A percentile compares a stretch with the other conserved stretches of the same genome.
Conservation (phyloP, 2,797 vertebrate genomes). For the Melopsittacus undulatus region DNA sequence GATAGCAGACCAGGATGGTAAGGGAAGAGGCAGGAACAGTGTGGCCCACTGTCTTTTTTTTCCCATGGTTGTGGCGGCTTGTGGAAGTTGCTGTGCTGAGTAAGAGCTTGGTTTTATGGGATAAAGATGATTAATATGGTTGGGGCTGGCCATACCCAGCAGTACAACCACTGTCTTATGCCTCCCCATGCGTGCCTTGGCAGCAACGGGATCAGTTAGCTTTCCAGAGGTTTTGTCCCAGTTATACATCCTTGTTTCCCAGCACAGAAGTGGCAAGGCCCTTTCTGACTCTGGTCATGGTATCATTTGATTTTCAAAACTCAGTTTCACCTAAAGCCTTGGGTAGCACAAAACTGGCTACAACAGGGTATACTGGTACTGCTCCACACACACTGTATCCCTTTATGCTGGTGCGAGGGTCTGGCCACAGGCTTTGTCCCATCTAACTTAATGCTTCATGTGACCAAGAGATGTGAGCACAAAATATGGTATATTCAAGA, state of each 20-base stretch:
- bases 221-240: neutral
- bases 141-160: neutral
- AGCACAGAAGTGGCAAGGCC: neutral
- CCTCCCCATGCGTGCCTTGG: neutral
- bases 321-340: neutral
- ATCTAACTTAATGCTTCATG: neutral
- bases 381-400: neutral
- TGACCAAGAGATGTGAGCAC: neutral
- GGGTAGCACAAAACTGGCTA: neutral
- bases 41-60: neutral
- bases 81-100: neutral
- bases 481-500: neutral
- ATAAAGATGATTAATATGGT: neutral
- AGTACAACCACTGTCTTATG: neutral
- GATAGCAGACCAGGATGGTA: neutral
- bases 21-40: neutral
- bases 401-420: neutral
- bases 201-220: neutral
- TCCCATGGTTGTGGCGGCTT: fast-evolving
- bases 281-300: neutral
- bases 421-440: neutral
- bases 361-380: neutral
- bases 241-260: neutral
- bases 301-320: neutral
- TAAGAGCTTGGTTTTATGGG: neutral